Evolutionary conservation across 2,888 invertebrate species (phyloP).

Genomic region (Cremastobaeus sp.): DNA sequence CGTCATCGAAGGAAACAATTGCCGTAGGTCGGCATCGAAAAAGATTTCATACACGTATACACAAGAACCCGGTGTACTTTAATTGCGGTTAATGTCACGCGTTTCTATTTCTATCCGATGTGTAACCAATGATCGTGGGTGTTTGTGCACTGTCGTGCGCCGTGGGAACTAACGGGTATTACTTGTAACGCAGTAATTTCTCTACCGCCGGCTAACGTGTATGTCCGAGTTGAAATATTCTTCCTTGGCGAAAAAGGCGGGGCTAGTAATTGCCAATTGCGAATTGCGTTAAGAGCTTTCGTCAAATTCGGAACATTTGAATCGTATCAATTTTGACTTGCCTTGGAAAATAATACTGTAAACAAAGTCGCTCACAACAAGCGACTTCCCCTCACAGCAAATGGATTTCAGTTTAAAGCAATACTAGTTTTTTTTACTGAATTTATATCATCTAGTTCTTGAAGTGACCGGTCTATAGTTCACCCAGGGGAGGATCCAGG

Average conservation of each 20-base stretch:
- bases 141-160: slow-evolving; percentile 48
- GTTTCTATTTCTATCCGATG: slow-evolving; percentile 54
- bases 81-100: slow-evolving; percentile 60
- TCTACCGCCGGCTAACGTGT: slow-evolving; percentile 39
- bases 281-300: slow-evolving; percentile 6
- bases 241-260: slow-evolving; percentile 18
- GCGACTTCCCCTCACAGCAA: too few species aligned
- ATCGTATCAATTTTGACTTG: too few species aligned
- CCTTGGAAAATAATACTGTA: too few species aligned
- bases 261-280: too few species aligned
- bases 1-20: slow-evolving; percentile 14
- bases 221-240: slow-evolving; percentile 24
- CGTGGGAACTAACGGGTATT: slow-evolving; percentile 57
- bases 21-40: slow-evolving; percentile 16
- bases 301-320: slow-evolving; percentile 14
- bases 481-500: too few species aligned
- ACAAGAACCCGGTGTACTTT: slow-evolving; percentile 35
- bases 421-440: too few species aligned
- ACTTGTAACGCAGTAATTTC: slow-evolving; percentile 53
- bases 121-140: slow-evolving; percentile 50
- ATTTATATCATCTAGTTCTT: too few species aligned
- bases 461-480: too few species aligned
- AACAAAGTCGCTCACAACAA: too few species aligned
- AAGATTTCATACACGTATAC: background rate
- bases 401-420: too few species aligned